Percentiles rank a stretch among this genome's conserved stretches.
phyloP scores from a whole-genome alignment of 2,797 vertebrate genomes.

The Sebastes trivittatus region DNA sequence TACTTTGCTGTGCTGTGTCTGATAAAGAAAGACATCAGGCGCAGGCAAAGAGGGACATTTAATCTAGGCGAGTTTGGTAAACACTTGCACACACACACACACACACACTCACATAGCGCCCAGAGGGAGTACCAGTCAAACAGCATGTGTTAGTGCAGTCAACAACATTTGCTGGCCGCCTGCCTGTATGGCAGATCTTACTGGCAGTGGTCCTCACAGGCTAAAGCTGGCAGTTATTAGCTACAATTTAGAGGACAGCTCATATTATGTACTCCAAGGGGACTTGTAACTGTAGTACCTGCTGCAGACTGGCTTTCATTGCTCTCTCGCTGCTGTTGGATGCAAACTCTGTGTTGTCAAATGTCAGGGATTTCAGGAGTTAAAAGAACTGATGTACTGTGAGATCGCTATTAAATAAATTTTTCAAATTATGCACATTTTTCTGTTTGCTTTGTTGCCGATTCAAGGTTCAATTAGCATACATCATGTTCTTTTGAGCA shows the following conservation, averaged over 20 bases:
- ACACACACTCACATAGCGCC: constrained; percentile 13
- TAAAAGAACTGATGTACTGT: constrained; percentile 6
- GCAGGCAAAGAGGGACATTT: constrained; percentile 50
- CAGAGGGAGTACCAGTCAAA: constrained; percentile 72
- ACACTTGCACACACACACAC: constrained; percentile 22
- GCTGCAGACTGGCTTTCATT: constrained; percentile 23
- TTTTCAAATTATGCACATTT: neutral
- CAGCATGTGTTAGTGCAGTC: constrained; percentile 76
- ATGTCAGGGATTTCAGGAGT: constrained; percentile 14
- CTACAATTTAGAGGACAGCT: constrained; percentile 70
- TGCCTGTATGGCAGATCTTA: constrained; percentile 62
- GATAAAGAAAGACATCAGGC: constrained; percentile 65
- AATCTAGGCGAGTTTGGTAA: constrained; percentile 63
- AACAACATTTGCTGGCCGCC: constrained; percentile 71
- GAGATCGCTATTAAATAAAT: neutral
- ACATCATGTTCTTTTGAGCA: constrained; percentile 4
- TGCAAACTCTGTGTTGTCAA: neutral
- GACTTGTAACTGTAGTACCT: constrained; percentile 60
- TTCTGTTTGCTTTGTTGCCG: neutral
- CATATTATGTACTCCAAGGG: constrained; percentile 63
- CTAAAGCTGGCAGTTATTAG: constrained; percentile 72
- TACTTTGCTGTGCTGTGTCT: constrained; percentile 23
- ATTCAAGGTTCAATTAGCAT: constrained; percentile 1
- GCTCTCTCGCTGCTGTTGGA: constrained; percentile 12
- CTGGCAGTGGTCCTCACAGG: constrained; percentile 62